Base-by-base conservation (phyloP, 1,140 invertebrate genomes). In the Brevipalpus yothersi region DNA sequence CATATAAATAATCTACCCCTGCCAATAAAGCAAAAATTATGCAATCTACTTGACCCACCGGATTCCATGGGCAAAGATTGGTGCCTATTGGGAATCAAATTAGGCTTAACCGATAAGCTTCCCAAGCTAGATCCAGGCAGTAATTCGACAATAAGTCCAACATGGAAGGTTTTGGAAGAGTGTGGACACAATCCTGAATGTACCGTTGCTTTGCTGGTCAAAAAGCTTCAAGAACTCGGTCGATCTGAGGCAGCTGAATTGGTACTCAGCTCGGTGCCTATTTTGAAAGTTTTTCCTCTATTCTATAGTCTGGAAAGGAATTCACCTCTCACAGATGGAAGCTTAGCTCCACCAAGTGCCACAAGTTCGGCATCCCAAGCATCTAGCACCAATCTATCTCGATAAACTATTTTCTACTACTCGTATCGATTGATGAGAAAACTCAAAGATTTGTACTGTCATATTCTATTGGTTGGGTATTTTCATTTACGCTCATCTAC, bases 31-130 rank as follows among this genome's bases (percentile, higher is more conserved):
- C 71, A 74, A 60, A 62, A 67, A 43, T 63, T 72, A 15, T 78
- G 79, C 58, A 70, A 76, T 23, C 69, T 83, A 58, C 71, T 89
- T 13, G 85, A 89, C 72, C 82, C 83, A 1, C 77, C 80, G 9
- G 83, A 87, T 68, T 75, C 78, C 3, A 79, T 84, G 67, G 85
- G 85, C 12, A 73, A 80, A 62, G 84, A 88, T 68, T 87, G 84
- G 84, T 85, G 82, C 68, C 73, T 88, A 58, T 69, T 88, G 40
- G 83, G 83, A 5, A 78, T 87, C 1, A 75, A 79, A 61, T 69
- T 87, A 40, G 83, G 82, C 23, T 70, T 82, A 56, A 68, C 74
- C 31, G 75, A 78, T 53, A 69, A 72, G 55, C 62, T 80, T 15
- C 77, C 77, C 12, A 67, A 70, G 21, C 60, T 78, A 13, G 77